phyloP scores from a whole-genome alignment of 2,113 vertebrate genomes.

The Ophiodon elongatus region DNA sequence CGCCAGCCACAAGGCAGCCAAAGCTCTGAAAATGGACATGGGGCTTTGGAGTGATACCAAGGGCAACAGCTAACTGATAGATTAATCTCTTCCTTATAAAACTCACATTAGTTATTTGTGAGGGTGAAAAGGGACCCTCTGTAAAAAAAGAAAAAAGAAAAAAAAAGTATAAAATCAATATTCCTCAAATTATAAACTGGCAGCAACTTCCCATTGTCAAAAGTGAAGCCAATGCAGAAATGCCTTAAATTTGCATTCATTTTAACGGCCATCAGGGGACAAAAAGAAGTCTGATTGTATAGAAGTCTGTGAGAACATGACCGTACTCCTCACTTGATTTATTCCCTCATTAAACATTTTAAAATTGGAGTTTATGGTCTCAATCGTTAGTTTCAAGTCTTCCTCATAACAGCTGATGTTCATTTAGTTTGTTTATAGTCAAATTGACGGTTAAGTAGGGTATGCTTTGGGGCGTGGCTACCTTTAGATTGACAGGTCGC shows the following conservation, averaged over 20 bases:
- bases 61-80: neutral
- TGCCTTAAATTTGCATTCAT: neutral
- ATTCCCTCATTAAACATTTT: neutral
- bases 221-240: neutral
- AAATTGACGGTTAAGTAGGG: too few species aligned
- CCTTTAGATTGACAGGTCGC: neutral
- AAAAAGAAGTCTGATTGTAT: neutral
- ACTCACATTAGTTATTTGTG: neutral
- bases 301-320: neutral
- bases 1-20: neutral
- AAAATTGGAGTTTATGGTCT: neutral
- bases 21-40: neutral
- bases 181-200: slow-evolving; percentile 3
- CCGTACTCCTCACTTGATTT: neutral
- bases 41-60: neutral
- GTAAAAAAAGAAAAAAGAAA: slow-evolving; percentile 8
- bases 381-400: neutral
- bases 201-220: neutral
- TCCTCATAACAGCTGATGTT: neutral
- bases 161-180: too few species aligned
- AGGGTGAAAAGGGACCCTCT: neutral
- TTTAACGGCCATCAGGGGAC: neutral
- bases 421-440: neutral
- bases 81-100: neutral
- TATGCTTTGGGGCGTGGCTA: neutral